Evolutionary conservation across 2,797 vertebrate genomes (phyloP), one percentile per base, ranked within the genome.

Genomic region (Novumbra hubbsi): DNA sequence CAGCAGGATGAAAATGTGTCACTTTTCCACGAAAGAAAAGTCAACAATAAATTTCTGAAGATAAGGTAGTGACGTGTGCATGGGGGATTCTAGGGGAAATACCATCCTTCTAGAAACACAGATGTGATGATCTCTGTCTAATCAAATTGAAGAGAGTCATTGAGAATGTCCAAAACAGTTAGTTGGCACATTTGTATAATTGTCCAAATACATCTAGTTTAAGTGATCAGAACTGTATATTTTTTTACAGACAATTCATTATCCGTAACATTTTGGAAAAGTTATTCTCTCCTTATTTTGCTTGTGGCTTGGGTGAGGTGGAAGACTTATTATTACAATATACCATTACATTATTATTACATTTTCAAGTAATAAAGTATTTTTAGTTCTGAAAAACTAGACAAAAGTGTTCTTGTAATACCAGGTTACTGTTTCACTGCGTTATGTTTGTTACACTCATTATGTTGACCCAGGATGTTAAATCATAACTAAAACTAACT

Each of bases 1-100:
- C 87, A 88, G 78, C 84, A 85, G 88, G 73, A 85, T 88, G 84
- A 85, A 88, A 90, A 86, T 89, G 84, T 88, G 87, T 83, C 84
- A 86, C 79, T 88, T 93, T 91, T 92, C 87, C 87, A 92, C 89
- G 89, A 92, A 87, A 85, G 83, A 73, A 88, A 88, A 89, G 89
- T 92, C 86, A 92, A 91, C 89, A 93, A 88, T 92, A 87, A 86
- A 89, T 91, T 90, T 90, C 88, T 79, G 87, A 88, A 91, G 91
- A 93, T 92, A 90, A 92, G 89, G 83, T 76, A 78, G 85, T 84
- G 78, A 82, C 86, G 49, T 62, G 24, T 64, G 79, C 83, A 80
- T 84, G 80, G 79, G 64, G 70, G 71, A 75, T 74, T 73, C 68
- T 63, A 76, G 55, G 76, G 75, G 85, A 86, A 69, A 34, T 15